Conservation (phyloP, 2,113 vertebrate species). For the Pogona vitticeps region DNA sequence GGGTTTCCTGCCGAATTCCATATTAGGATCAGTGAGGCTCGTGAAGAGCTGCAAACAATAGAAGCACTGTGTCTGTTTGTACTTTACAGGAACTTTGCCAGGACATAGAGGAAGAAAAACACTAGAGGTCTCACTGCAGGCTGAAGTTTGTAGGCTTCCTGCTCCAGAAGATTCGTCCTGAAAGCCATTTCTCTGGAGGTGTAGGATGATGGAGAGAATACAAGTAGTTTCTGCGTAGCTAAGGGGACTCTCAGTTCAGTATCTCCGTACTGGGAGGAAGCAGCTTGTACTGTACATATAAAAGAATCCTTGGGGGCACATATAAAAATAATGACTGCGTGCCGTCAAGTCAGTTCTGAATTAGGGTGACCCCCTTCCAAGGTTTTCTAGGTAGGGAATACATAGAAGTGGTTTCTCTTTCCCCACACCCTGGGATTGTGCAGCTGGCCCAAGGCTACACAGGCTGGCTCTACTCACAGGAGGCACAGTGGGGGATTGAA, state of each 20-base stretch:
- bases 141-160: constrained; percentile 72
- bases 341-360: too few relatives aligned
- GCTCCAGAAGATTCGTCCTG: constrained; percentile 52
- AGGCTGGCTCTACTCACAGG: too few relatives aligned
- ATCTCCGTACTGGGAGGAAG: background rate
- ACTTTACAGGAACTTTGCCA: constrained; percentile 82
- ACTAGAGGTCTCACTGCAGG: constrained; percentile 79
- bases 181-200: constrained; percentile 26
- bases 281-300: background rate
- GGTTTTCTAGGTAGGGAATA: too few relatives aligned
- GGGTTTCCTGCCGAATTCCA: constrained; percentile 87
- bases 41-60: constrained; percentile 82
- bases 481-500: too few relatives aligned
- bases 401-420: too few relatives aligned
- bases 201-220: background rate
- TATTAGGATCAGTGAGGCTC: constrained; percentile 85
- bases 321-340: background rate
- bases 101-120: constrained; percentile 76
- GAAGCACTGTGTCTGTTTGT: constrained; percentile 82
- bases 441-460: too few relatives aligned
- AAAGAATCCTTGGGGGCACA: background rate
- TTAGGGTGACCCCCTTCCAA: too few relatives aligned
- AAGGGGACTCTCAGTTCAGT: too few relatives aligned
- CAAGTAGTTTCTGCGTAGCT: background rate
- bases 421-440: too few relatives aligned